Evolutionary conservation across 1,140 invertebrate species (phyloP), one percentile per base, ranked within the genome.

Genomic region (Teleogryllus occipitalis): DNA sequence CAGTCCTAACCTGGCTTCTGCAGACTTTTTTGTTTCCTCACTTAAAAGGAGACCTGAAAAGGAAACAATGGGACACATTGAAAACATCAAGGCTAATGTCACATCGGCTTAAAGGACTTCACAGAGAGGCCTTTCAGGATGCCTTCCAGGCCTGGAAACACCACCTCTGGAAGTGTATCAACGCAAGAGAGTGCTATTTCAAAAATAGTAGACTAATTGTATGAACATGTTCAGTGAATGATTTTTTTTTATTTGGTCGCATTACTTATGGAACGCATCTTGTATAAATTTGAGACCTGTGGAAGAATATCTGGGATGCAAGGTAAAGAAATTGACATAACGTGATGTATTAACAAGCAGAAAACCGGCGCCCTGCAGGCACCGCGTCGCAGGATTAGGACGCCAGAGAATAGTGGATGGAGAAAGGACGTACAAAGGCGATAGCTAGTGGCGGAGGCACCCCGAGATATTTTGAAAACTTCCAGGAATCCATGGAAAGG

Each of bases 211-310:
- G 8, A 39, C 76, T 78, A 78, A 78, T 78, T 78, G 76, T 54
- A 78, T 73, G 47, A 78, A 78, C 39, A 78, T 78, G 76, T 78
- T 78, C 76, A 78, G 39, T 39, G 39, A 78, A 48, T 78, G 27
- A 78, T 78, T 78, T 54, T 78, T 78, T 73, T 78, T 8, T 73
- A 78, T 78, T 78, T 78, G 47, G 27, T 78, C 49, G 27, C 76
- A 78, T 78, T 78, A 78, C 76, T 78, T 78, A 54, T 78, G 76
- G 76, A 78, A 78, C 47, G 21, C 21, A 78, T 21, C 76, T 54
- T 78, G 76, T 78, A 78, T 21, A n/a, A 15, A 76, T 12, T 14
- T n/a, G n/a, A 73, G 14, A 73, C 14, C 72, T 73, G 72, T 73
- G n/a, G n/a, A n/a, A n/a, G n/a, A n/a, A n/a, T n/a, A n/a, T n/a